Conservation (phyloP, 2,888 invertebrate species). For the Teinopalpus imperialis region DNA sequence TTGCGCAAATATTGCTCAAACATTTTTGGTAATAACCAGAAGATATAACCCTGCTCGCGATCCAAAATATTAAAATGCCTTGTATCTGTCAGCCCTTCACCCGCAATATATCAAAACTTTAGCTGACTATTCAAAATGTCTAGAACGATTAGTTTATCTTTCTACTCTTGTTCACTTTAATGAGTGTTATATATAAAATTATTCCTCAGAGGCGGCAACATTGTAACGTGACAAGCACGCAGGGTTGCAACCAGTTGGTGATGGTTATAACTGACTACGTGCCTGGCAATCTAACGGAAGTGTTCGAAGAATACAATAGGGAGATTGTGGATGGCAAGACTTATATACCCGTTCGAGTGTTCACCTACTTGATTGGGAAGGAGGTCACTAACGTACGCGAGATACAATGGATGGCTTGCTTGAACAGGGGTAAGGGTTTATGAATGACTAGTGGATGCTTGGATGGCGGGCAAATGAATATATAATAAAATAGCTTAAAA, state of each 20-base stretch:
- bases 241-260: conserved; percentile 95
- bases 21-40: no score
- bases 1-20: no score
- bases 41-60: no score
- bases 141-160: no score
- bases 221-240: conserved; percentile 61
- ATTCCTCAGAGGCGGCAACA: conserved; percentile 51
- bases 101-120: no score
- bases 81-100: no score
- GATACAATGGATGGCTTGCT: conserved; percentile 96
- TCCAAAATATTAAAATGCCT: no score
- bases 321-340: conserved; percentile 82
- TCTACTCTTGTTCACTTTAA: no score
- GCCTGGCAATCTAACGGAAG: conserved; percentile 92
- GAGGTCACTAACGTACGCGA: conserved; percentile 95
- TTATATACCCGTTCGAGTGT: conserved; percentile 92
- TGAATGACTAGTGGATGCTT: neutral
- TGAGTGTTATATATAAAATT: no score
- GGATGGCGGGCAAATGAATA: no score
- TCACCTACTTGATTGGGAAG: conserved; percentile 96
- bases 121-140: no score
- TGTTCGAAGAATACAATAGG: conserved; percentile 91
- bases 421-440: conserved; percentile 89
- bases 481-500: no score
- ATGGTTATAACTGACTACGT: conserved; percentile 98